Evolutionary conservation across 2,888 invertebrate genomes (phyloP).

Genomic region (Lasioglossum calceatum): DNA sequence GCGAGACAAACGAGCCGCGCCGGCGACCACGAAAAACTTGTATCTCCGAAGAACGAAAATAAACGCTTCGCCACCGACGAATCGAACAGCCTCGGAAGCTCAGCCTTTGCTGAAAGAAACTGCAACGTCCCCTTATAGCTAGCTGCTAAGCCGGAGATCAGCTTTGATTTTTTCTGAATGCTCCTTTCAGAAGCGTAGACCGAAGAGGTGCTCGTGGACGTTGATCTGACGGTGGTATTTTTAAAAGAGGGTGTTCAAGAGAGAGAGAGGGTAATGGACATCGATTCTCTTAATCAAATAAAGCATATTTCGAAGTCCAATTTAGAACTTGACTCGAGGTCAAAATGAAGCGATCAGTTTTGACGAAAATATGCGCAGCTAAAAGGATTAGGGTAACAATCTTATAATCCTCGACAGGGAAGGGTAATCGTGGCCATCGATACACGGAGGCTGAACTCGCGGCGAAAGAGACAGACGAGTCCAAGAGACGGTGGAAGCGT

Average conservation of each 20-base stretch:
- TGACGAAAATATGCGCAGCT: neutral
- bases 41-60: constrained; percentile 65
- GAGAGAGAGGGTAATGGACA: neutral
- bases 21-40: constrained; percentile 46
- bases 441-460: neutral
- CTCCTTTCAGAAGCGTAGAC: neutral
- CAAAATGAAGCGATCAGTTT: neutral
- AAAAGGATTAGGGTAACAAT: neutral
- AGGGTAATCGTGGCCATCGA: neutral
- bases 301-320: neutral
- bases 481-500: constrained; percentile 55
- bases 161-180: constrained; percentile 2
- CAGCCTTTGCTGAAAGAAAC: constrained; percentile 3
- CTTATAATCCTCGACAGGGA: neutral
- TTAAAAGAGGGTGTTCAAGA: neutral
- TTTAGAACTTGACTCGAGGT: neutral
- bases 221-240: neutral
- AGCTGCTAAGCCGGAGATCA: constrained; percentile 3
- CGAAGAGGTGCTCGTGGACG: neutral
- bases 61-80: constrained; percentile 46
- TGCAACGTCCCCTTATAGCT: neutral
- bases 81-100: constrained; percentile 46
- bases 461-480: constrained; percentile 58
- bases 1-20: constrained; percentile 70
- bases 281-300: neutral